Conservation (phyloP, 2,797 vertebrate genomes). For the Poecilia velifera region DNA sequence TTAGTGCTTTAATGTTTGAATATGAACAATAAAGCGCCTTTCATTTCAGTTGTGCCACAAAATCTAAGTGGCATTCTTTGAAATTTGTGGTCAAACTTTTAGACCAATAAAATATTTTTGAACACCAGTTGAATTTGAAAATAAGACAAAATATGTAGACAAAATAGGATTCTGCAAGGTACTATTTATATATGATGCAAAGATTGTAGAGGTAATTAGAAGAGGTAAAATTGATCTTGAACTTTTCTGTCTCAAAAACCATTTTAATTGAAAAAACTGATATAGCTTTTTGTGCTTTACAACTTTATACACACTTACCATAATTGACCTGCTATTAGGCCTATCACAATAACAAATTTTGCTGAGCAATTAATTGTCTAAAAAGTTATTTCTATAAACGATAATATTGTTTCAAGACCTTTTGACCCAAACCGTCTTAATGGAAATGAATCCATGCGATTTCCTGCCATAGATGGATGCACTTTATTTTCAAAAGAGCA, state of each 20-base stretch:
- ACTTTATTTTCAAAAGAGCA: too few species aligned
- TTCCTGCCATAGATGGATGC: too few species aligned
- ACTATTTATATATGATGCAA: not conserved
- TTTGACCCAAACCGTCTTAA: too few species aligned
- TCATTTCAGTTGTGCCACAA: not conserved
- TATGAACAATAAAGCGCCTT: not conserved
- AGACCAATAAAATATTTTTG: too few species aligned
- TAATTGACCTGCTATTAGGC: not conserved
- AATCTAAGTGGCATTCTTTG: not conserved
- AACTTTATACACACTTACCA: not conserved
- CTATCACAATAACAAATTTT: too few species aligned
- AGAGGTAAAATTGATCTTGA: not conserved
- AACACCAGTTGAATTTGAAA: too few species aligned
- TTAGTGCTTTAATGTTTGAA: not conserved
- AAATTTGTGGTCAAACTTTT: not conserved
- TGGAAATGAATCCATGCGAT: too few species aligned
- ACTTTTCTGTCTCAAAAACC: not conserved
- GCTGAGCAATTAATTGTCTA: too few species aligned
- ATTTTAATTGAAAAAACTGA: slow-evolving; percentile 3
- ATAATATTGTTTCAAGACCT: too few species aligned
- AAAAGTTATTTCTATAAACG: too few species aligned
- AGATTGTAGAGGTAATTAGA: not conserved
- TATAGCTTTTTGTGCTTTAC: not conserved
- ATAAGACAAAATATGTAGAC: not conserved
- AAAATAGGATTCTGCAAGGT: not conserved